phyloP scores from a whole-genome alignment of 2,113 vertebrate genomes.

The Mormoops blainvillei region DNA sequence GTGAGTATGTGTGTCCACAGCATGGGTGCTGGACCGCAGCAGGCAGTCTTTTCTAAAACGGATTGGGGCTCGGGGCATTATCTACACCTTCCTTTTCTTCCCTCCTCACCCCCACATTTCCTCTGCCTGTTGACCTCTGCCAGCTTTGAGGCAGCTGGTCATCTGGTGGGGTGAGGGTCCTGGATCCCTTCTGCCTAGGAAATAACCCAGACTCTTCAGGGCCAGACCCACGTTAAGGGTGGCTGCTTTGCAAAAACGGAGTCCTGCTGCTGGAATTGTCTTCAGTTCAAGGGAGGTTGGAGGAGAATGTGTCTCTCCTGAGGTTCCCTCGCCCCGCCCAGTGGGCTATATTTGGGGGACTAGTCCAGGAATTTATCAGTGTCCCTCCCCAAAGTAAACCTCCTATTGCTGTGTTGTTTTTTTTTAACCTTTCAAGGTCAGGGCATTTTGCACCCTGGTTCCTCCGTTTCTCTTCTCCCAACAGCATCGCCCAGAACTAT shows the following conservation, averaged over 20 bases:
- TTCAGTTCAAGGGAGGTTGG: not conserved
- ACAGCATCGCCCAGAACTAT: not conserved
- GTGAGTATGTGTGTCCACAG: too few relatives aligned
- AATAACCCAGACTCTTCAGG: not conserved
- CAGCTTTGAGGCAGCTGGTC: not conserved
- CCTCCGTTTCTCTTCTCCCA: not conserved
- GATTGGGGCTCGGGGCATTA: not conserved
- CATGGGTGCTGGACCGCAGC: not conserved
- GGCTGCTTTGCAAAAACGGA: not conserved
- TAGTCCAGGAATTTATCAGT: not conserved
- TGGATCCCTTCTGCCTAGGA: not conserved
- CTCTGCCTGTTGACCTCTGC: not conserved
- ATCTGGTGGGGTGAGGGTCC: not conserved
- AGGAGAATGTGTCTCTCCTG: not conserved
- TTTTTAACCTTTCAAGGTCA: not conserved
- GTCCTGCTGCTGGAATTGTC: not conserved
- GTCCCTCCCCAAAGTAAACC: not conserved
- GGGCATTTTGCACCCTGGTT: not conserved
- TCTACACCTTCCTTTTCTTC: not conserved
- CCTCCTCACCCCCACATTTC: accelerated
- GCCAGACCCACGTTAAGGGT: accelerated
- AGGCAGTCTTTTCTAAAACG: not conserved
- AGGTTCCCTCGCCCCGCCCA: not conserved
- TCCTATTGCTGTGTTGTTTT: not conserved
- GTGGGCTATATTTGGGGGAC: not conserved